Evolutionary conservation across 2,797 vertebrate genomes (phyloP).

Genomic region (Geotrypetes seraphini): DNA sequence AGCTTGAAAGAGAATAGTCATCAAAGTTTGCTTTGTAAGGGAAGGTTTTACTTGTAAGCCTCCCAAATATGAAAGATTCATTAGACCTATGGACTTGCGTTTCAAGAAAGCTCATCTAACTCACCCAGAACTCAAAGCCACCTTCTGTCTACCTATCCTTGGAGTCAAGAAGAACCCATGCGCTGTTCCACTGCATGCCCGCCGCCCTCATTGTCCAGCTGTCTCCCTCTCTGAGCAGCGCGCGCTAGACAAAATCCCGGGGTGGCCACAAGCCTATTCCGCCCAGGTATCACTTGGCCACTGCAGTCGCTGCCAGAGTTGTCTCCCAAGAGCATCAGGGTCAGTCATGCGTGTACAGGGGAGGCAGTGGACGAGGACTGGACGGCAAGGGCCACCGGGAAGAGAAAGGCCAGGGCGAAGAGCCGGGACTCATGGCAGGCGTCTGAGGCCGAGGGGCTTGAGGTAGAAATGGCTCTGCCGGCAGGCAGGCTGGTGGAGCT

Average conservation of each 20-base stretch:
- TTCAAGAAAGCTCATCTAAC: slow-evolving; percentile 97
- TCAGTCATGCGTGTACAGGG: too few relatives aligned
- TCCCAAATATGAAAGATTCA: slow-evolving; percentile 94
- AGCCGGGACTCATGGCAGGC: slow-evolving; percentile 73
- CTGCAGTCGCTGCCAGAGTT: too few relatives aligned
- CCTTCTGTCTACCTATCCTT: slow-evolving; percentile 91
- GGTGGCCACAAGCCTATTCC: background rate
- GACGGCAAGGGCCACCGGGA: slow-evolving; percentile 49
- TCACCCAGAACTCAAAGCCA: slow-evolving; percentile 96
- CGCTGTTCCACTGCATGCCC: too few relatives aligned
- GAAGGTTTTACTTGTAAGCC: slow-evolving; percentile 95
- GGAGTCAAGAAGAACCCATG: slow-evolving; percentile 95
- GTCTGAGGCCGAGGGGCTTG: slow-evolving; percentile 56
- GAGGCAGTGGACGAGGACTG: slow-evolving; percentile 32
- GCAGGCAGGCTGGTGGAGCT: too few relatives aligned
- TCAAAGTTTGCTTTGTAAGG: slow-evolving; percentile 95
- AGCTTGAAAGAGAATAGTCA: slow-evolving; percentile 98
- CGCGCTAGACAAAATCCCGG: slow-evolving; percentile 7
- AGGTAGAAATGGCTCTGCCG: slow-evolving; percentile 38
- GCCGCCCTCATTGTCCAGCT: too few relatives aligned
- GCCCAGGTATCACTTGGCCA: too few relatives aligned
- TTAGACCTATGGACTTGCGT: slow-evolving; percentile 95
- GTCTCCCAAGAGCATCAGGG: too few relatives aligned
- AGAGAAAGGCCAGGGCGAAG: slow-evolving; percentile 71
- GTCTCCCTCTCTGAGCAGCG: too few relatives aligned